Conservation (phyloP, 2,888 invertebrate genomes). For the Fissipunctia ypsillon region DNA sequence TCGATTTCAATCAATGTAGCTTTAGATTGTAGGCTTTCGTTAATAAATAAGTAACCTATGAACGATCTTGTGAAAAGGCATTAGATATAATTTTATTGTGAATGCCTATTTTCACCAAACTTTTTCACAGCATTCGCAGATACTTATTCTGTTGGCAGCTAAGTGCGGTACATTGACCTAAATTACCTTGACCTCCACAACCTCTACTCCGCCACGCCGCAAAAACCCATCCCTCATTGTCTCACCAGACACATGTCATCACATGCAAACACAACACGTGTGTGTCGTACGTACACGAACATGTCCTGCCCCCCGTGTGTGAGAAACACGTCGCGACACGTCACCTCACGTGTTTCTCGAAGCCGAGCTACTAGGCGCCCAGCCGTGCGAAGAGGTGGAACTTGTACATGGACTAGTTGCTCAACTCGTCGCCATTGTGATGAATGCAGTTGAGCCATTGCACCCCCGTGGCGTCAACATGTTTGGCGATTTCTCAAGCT, state of each 20-base stretch:
- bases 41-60: neutral
- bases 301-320: conserved; percentile 39
- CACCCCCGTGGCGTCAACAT: conserved; percentile 8
- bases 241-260: conserved; percentile 19
- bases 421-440: conserved; percentile 16
- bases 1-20: too few relatives aligned
- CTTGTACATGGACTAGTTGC: conserved; percentile 13
- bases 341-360: conserved; percentile 62
- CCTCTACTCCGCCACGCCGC: neutral
- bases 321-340: conserved; percentile 61
- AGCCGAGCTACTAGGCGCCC: conserved; percentile 54
- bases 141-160: neutral
- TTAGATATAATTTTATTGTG: neutral
- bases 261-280: conserved; percentile 29
- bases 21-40: too few relatives aligned
- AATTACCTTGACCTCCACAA: conserved; percentile 36
- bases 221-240: conserved; percentile 28
- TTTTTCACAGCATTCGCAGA: neutral
- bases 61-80: neutral
- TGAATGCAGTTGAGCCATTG: conserved; percentile 31
- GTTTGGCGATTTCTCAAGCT: neutral
- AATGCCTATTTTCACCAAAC: neutral
- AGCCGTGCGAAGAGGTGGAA: conserved; percentile 26
- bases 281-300: conserved; percentile 4
- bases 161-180: conserved; percentile 16